Evolutionary conservation across 1,140 invertebrate species (phyloP).

Genomic region (Lepidurus arcticus): DNA sequence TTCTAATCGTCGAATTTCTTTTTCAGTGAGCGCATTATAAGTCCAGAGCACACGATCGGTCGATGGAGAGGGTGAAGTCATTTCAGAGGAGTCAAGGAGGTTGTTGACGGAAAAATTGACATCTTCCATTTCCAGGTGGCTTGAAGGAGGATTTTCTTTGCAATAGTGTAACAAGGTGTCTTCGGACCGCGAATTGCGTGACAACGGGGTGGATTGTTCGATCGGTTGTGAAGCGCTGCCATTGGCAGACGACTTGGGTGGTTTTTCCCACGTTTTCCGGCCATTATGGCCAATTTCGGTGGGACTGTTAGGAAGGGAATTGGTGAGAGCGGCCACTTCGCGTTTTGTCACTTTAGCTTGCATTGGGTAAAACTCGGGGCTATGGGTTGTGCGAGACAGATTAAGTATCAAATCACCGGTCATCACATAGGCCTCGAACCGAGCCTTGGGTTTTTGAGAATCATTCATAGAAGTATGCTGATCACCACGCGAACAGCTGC

Average conservation of each 20-base stretch:
- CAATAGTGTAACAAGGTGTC: slow-evolving; percentile 26
- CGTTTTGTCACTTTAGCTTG: slow-evolving; percentile 58
- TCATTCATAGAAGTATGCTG: slow-evolving; percentile 28
- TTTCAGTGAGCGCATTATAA: slow-evolving; percentile 60
- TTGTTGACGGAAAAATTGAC: slow-evolving; percentile 29
- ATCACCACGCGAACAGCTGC: background rate
- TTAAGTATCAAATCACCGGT: slow-evolving; percentile 92
- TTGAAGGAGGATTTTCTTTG: background rate
- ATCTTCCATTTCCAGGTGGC: slow-evolving; percentile 21
- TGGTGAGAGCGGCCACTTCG: slow-evolving; percentile 53
- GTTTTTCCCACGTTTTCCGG: slow-evolving; percentile 39
- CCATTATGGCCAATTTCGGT: slow-evolving; percentile 54
- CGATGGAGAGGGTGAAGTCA: slow-evolving; percentile 23
- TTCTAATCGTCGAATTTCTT: slow-evolving; percentile 30
- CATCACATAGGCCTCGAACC: slow-evolving; percentile 92
- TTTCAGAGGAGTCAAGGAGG: slow-evolving; percentile 15
- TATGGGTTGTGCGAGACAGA: slow-evolving; percentile 68
- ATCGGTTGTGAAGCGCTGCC: slow-evolving; percentile 38
- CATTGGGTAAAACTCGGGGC: slow-evolving; percentile 51
- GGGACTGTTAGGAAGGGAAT: slow-evolving; percentile 75
- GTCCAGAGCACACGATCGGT: slow-evolving; percentile 75
- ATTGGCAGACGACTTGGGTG: slow-evolving; percentile 36
- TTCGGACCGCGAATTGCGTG: slow-evolving; percentile 33
- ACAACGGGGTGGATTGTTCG: background rate
- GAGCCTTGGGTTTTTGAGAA: slow-evolving; percentile 38